Base-by-base conservation (phyloP, 2,797 vertebrate genomes). In the Varecia variegata region DNA sequence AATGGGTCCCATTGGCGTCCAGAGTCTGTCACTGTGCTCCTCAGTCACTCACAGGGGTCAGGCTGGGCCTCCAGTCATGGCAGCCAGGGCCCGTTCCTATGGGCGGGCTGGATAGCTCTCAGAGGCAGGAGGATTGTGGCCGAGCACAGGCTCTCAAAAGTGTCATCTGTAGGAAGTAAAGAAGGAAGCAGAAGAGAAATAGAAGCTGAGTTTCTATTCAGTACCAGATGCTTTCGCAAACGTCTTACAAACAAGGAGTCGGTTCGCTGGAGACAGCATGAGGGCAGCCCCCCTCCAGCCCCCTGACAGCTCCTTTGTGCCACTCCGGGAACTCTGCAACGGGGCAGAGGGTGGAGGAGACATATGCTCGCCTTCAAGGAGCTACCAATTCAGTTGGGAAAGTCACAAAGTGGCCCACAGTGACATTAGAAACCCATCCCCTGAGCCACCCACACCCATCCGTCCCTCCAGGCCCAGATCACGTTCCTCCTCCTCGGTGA, bases 151-250 rank as follows among this genome's bases (percentile, higher is more conserved):
- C 40, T 56, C 54, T 56, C 23, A 12, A 47, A 62, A 47, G 80
- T 3, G 23, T 62, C 40, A 20, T 47, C 83, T 30, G 4, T 12
- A 67, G 90, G 25, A 86, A 71, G 52, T 43, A 94, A 80, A 91
- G 32, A 94, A 93, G 52, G 65, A 62, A 58, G 40, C 6, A 92
- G 74, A 35, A 90, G 70, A 74, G 71, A 93, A 77, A 62, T 9
- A 50, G 21, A 56, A 71, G 6, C 38, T n/a, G 67, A 82, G 35
- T 79, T 84, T 90, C 83, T 82, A 0, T 54, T 76, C 7, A 14
- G 35, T 52, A 56, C 20, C n/a, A 23, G 17, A 0, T 25, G 32
- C 3, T 77, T 77, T n/a, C 25, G 20, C 13, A 74, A 86, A 58
- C 27, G 18, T 73, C 65, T 80, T 83, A 47, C 54, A 96, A 93